Conservation (phyloP, 1,140 invertebrate genomes). For the Monomorium pharaonis region DNA sequence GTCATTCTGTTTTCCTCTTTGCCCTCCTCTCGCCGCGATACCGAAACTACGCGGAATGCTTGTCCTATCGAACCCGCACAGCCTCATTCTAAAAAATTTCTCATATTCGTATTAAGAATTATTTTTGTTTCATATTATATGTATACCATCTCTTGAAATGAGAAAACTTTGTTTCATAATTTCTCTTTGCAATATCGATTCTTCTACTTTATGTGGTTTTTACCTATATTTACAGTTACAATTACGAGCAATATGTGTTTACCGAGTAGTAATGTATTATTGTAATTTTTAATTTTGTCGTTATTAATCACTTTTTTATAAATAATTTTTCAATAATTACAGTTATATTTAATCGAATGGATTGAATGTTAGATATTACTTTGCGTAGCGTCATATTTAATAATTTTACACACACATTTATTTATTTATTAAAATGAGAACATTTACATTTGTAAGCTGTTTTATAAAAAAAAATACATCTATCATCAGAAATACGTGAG, state of each 20-base stretch:
- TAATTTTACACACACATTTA: background rate
- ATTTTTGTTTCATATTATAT: background rate
- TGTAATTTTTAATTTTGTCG: background rate
- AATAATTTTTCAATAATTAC: background rate
- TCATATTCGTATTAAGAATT: slow-evolving; percentile 8
- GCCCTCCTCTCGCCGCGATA: background rate
- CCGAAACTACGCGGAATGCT: slow-evolving; percentile 41
- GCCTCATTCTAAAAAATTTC: background rate
- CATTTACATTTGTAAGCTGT: background rate
- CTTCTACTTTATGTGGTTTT: background rate
- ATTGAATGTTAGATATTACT: background rate
- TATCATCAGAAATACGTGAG: background rate
- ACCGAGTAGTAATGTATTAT: background rate
- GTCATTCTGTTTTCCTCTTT: slow-evolving; percentile 28
- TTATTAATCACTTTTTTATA: background rate
- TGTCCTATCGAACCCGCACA: slow-evolving; percentile 2
- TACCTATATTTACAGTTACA: background rate
- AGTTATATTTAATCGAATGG: background rate
- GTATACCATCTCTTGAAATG: background rate
- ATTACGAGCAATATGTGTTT: background rate
- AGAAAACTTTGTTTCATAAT: background rate
- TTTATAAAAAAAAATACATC: background rate
- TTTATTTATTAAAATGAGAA: background rate
- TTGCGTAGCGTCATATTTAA: background rate
- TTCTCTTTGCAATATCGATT: background rate